Percentiles rank a stretch among this genome's conserved stretches.
These are phyloP conservation scores for Galleria mellonella DNA, from an alignment of 1,140 invertebrate genomes.

Conservation along the genomic window DNA sequence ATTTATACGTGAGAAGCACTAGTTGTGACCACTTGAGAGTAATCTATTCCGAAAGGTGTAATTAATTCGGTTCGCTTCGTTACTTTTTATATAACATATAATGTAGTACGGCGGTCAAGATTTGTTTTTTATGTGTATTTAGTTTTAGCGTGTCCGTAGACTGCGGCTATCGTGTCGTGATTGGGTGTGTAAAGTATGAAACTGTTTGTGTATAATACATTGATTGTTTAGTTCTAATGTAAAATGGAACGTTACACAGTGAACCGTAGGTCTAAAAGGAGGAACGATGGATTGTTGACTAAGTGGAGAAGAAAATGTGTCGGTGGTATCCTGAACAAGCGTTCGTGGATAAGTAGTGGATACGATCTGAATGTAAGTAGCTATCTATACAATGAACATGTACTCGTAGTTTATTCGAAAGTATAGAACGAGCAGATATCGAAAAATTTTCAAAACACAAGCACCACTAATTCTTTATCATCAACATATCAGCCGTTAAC, in stretches of 20 bases:
- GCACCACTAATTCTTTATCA: no score
- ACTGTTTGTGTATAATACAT: conserved; percentile 19
- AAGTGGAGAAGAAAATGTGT: conserved; percentile 56
- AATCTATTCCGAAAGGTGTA: conserved; percentile 35
- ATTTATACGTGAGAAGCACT: conserved; percentile 1
- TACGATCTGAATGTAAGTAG: conserved; percentile 62
- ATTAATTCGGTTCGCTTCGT: conserved; percentile 48
- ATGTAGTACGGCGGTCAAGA: conserved; percentile 29
- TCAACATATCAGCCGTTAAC: no score
- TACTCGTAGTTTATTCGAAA: no score
- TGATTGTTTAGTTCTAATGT: conserved; percentile 21
- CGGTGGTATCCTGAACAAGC: conserved; percentile 33
- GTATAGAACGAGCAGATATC: no score
- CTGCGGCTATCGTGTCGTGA: conserved; percentile 37
- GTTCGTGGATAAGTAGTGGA: conserved; percentile 50
- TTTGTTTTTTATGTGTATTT: conserved; percentile 46
- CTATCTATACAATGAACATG: no score
- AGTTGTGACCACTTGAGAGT: conserved; percentile 20
- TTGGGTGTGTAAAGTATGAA: conserved; percentile 13
- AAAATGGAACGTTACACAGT: conserved; percentile 58
- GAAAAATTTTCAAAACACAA: no score
- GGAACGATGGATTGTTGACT: conserved; percentile 48
- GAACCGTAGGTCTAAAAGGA: conserved; percentile 51
- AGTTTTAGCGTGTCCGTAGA: conserved; percentile 45
- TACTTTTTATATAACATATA: conserved; percentile 56